Conservation (phyloP, 2,888 invertebrate species). For the Macrophya annulata region DNA sequence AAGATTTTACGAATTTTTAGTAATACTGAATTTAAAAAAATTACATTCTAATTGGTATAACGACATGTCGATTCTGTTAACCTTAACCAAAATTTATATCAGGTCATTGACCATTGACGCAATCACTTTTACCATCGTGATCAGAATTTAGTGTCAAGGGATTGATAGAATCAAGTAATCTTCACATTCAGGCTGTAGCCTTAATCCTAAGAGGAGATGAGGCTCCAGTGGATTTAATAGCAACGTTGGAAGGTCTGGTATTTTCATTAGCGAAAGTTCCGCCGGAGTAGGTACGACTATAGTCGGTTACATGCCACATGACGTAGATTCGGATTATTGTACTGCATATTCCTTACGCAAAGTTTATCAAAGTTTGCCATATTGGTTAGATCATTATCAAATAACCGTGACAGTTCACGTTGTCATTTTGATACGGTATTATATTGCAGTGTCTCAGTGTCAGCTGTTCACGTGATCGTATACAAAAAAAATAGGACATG, state of each 20-base stretch:
- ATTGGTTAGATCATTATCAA: not conserved
- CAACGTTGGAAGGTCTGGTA: conserved; percentile 4
- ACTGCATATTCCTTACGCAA: not conserved
- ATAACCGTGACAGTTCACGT: conserved; percentile 14
- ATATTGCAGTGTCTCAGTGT: not conserved
- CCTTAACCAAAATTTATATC: not conserved
- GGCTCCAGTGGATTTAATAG: conserved; percentile 25
- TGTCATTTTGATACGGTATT: not conserved
- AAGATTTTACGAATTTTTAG: not conserved
- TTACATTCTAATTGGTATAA: not conserved
- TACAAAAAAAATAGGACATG: not conserved
- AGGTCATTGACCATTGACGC: not conserved
- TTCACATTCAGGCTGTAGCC: conserved; percentile 12
- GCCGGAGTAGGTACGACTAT: not conserved
- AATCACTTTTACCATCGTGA: not conserved
- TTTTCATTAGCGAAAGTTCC: conserved; percentile 35
- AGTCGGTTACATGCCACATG: not conserved
- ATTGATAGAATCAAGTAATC: conserved; percentile 7
- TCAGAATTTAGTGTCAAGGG: not conserved
- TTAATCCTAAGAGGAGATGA: conserved; percentile 32
- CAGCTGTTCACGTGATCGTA: not conserved
- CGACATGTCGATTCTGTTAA: too few species aligned
- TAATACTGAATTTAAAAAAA: not conserved
- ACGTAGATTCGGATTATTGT: conserved; percentile 16
- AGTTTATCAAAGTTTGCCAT: not conserved